These are phyloP conservation scores for Stramonita haemastoma DNA, from an alignment of 2,888 invertebrate species.

Conservation along the genomic window DNA sequence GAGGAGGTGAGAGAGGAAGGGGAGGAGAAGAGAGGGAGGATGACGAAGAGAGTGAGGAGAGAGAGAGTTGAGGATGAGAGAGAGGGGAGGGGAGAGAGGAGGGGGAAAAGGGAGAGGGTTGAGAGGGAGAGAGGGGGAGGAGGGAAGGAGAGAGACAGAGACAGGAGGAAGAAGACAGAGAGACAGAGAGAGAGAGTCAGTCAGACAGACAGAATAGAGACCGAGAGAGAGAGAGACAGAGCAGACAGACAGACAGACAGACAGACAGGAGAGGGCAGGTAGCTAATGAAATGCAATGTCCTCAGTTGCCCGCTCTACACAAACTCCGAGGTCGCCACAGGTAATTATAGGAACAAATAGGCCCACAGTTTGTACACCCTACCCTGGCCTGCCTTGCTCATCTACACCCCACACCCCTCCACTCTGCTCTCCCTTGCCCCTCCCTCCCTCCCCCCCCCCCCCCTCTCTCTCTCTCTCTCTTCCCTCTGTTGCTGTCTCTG, in stretches of 20 bases:
- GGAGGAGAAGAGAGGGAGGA: too few species aligned
- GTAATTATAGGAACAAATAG: slow-evolving; percentile 42
- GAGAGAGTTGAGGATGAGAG: too few species aligned
- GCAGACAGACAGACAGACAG: not conserved
- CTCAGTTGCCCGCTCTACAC: slow-evolving; percentile 25
- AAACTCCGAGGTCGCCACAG: slow-evolving; percentile 18
- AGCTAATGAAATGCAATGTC: slow-evolving; percentile 37
- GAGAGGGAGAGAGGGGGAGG: too few species aligned
- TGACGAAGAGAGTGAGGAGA: too few species aligned
- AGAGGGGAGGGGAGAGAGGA: too few species aligned
- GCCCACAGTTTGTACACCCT: slow-evolving; percentile 25
- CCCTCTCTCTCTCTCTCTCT: too few species aligned
- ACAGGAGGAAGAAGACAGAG: not conserved
- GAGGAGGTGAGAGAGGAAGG: too few species aligned
- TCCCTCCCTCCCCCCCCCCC: not conserved
- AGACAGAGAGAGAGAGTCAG: not conserved
- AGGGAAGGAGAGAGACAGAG: not conserved
- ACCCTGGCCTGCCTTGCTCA: not conserved
- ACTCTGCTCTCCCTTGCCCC: not conserved
- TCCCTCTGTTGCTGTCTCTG: too few species aligned
- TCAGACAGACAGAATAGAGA: not conserved
- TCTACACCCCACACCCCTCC: not conserved
- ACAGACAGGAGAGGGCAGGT: not conserved
- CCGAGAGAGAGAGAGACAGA: not conserved
- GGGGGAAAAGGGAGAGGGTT: too few species aligned